A percentile compares a stretch with the other conserved stretches of the same genome.
Conservation (phyloP, 2,113 vertebrate species). For the Callipepla squamata region DNA sequence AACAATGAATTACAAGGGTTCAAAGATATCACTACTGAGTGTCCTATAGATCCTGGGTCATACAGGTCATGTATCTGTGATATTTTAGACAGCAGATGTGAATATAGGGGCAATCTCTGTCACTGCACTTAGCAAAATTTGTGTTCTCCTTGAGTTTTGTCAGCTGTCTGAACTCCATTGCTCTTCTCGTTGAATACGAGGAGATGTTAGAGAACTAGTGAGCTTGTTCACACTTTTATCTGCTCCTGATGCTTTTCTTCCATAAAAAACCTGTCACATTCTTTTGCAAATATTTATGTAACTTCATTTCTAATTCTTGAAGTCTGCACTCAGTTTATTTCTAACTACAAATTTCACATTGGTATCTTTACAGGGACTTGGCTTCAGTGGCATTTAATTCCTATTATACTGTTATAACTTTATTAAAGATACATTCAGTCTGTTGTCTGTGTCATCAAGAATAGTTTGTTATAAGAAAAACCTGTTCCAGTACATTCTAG, state of each 20-base stretch:
- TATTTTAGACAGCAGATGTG: accelerated
- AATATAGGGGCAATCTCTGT: accelerated
- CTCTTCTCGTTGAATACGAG: neutral
- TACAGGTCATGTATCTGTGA: neutral
- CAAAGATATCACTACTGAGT: neutral
- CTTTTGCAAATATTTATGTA: neutral
- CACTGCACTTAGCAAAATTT: neutral
- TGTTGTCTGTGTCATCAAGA: neutral
- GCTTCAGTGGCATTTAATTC: neutral
- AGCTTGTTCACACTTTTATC: neutral
- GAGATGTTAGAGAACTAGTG: neutral
- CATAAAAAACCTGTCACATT: neutral
- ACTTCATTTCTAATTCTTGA: neutral
- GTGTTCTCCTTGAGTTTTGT: neutral
- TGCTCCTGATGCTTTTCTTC: neutral
- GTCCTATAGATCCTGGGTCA: neutral
- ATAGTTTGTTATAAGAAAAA: neutral
- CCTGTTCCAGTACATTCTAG: neutral
- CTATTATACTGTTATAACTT: neutral
- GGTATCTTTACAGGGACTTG: neutral
- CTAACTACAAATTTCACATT: neutral
- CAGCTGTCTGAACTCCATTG: neutral
- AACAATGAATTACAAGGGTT: neutral
- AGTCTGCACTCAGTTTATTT: neutral
- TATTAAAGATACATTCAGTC: neutral